Evolutionary conservation across 2,797 vertebrate genomes (phyloP), one percentile per base, ranked within the genome.

Genomic region (Trichosurus vulpecula): DNA sequence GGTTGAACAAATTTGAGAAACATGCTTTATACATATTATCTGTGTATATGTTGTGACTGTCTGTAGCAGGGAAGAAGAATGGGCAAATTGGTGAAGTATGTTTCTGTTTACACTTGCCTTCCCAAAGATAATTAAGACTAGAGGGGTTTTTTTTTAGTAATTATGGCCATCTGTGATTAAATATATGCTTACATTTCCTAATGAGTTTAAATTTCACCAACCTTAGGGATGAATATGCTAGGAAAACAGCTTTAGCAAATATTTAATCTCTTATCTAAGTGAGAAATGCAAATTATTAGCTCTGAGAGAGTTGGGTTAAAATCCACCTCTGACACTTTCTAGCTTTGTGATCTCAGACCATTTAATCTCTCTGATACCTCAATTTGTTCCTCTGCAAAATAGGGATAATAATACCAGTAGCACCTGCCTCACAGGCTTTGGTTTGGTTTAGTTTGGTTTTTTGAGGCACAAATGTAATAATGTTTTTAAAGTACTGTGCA

Each of bases 161-260:
- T 25, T 87, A 58, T 22, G 12, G 47, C 54, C 74, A 52, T 87
- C 91, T 52, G 13, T 41, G 56, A 52, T 81, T 52, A 12, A 55
- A 52, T 87, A 81, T 47, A 16, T 87, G 47, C 22, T 92, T 54
- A 74, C 54, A 74, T 47, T 53, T 94, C 27, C 30, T 30, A 25
- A 74, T 53, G 74, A 52, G 10, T 94, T 92, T 92, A 92, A 91
- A 87, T 56, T 57, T 74, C 66, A n/a, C 35, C 41, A 92, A 29
- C 41, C 54, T 61, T 47, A 51, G 41, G 35, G 22, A 81, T 52
- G 22, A 81, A 47, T 12, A n/a, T 52, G 54, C 27, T 16, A 94
- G 58, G 41, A 56, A 56, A 94, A 81, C 29, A 81, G 91, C 47
- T 4, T 55, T 31, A 35, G 22, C 58, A 74, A 94, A 91, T 9